A percentile compares a stretch with the other conserved stretches of the same genome.
phyloP scores from a whole-genome alignment of 2,888 invertebrate genomes.

The Diaphora mendica region DNA sequence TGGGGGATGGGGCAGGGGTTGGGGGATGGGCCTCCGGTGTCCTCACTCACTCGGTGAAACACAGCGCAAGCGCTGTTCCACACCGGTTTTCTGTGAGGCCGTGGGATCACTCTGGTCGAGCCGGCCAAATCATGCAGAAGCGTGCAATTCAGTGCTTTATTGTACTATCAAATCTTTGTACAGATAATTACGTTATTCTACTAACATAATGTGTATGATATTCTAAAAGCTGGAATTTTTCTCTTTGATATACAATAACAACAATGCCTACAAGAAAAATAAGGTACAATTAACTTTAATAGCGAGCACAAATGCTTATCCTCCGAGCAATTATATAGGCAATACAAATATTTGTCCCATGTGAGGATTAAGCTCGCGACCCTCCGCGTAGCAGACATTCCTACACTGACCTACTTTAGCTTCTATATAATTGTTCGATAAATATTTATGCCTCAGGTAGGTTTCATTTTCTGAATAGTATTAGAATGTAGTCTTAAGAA shows the following conservation, averaged over 20 bases:
- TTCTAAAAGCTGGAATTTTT: neutral
- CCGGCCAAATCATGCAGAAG: too few species aligned
- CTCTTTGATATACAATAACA: neutral
- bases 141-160: neutral
- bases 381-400: conserved; percentile 4
- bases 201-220: neutral
- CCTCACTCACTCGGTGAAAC: too few species aligned
- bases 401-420: conserved; percentile 9
- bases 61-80: too few species aligned
- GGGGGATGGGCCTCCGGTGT: too few species aligned
- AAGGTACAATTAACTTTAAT: conserved; percentile 1
- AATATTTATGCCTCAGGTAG: neutral
- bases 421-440: neutral
- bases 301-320: conserved; percentile 6
- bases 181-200: neutral
- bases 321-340: conserved; percentile 13
- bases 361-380: conserved; percentile 11
- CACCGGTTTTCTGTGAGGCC: too few species aligned
- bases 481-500: neutral
- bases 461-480: neutral
- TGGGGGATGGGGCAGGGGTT: too few species aligned
- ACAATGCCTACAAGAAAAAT: neutral
- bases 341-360: conserved; percentile 15
- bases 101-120: too few species aligned
- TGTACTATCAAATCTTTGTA: neutral